These are phyloP conservation scores for Morelia viridis DNA, from an alignment of 2,797 vertebrate genomes.

Conservation along the genomic window DNA sequence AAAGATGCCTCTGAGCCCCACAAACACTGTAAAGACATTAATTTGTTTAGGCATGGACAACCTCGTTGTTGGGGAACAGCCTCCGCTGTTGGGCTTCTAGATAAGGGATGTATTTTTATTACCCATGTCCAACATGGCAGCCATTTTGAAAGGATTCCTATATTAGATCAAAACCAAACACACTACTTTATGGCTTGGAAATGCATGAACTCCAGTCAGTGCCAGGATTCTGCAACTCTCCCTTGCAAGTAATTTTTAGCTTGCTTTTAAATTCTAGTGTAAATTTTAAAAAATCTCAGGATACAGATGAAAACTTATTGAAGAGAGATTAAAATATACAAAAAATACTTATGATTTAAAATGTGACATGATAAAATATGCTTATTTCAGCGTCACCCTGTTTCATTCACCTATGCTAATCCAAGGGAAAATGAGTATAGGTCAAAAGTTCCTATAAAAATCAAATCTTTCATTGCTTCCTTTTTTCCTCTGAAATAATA, in stretches of 20 bases:
- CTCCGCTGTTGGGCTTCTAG: background rate
- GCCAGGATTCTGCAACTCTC: background rate
- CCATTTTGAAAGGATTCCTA: background rate
- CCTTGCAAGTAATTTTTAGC: background rate
- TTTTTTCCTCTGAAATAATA: background rate
- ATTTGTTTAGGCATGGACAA: background rate
- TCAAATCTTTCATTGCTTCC: background rate
- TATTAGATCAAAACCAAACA: background rate
- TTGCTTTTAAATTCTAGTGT: background rate
- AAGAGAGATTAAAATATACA: background rate
- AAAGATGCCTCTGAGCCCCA: background rate
- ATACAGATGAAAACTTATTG: background rate
- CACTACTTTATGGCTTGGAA: background rate
- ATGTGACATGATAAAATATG: background rate
- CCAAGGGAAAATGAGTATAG: background rate
- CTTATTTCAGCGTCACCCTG: background rate
- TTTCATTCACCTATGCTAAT: background rate
- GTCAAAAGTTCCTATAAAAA: background rate
- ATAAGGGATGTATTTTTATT: background rate
- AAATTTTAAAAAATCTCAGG: background rate
- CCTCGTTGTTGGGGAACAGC: too few relatives aligned
- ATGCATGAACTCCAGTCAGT: background rate
- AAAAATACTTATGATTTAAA: background rate
- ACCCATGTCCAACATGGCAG: background rate
- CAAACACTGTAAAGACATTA: background rate